Evolutionary conservation across 2,113 vertebrate species (phyloP).

Genomic region (Indri indri): DNA sequence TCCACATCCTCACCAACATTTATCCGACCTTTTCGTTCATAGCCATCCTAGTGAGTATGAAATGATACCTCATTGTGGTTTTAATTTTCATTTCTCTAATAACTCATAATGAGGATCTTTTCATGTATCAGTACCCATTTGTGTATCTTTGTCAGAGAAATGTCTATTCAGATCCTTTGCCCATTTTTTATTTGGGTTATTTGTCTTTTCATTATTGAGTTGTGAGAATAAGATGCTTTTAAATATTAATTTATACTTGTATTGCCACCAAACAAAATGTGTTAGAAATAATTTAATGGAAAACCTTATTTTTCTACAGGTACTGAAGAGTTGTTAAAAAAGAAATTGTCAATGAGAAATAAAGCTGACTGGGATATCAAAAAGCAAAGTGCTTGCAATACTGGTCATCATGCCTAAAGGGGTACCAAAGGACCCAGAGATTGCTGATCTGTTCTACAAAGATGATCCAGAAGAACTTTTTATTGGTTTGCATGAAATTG

Average conservation of each 20-base stretch:
- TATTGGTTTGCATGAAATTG: slow-evolving; percentile 88
- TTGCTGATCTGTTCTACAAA: slow-evolving; percentile 87
- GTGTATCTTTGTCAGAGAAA: neutral
- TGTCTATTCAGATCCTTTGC: neutral
- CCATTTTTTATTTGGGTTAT: slow-evolving; percentile 3
- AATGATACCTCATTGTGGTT: neutral
- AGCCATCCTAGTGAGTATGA: neutral
- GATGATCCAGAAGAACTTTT: slow-evolving; percentile 90
- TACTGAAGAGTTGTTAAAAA: slow-evolving; percentile 75
- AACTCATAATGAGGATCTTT: neutral
- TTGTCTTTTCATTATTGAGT: slow-evolving; percentile 68
- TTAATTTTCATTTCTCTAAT: slow-evolving; percentile 55
- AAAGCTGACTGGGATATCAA: slow-evolving; percentile 63
- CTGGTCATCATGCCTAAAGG: slow-evolving; percentile 87
- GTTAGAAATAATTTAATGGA: slow-evolving; percentile 55
- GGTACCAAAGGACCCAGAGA: slow-evolving; percentile 86
- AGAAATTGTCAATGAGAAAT: slow-evolving; percentile 83
- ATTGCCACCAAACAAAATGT: neutral
- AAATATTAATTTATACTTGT: slow-evolving; percentile 14
- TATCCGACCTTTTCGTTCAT: neutral
- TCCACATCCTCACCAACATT: neutral
- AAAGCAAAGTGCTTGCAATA: slow-evolving; percentile 61
- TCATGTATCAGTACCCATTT: neutral
- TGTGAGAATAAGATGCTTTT: slow-evolving; percentile 45
- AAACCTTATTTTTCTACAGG: slow-evolving; percentile 69